Conservation (phyloP, 2,888 invertebrate species). For the Ichneumoninae sp. region DNA sequence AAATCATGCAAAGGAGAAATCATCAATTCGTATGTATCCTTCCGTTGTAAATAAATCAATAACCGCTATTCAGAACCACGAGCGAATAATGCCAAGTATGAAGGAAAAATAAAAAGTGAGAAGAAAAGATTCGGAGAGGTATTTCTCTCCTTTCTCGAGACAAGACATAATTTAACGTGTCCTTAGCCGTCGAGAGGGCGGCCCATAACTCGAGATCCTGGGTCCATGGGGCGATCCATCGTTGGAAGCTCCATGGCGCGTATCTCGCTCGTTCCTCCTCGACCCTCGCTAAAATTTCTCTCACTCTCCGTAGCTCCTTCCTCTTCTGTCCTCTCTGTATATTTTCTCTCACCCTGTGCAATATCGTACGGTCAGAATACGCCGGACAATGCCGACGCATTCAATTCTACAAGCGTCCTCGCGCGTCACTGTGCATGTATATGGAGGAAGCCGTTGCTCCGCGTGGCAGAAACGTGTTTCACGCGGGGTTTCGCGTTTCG, state of each 20-base stretch:
- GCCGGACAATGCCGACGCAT: slow-evolving; percentile 81
- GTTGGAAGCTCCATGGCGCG: slow-evolving; percentile 70
- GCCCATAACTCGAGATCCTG: slow-evolving; percentile 73
- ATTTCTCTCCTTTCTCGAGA: slow-evolving; percentile 59
- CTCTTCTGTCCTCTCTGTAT: slow-evolving; percentile 42
- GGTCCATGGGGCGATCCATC: slow-evolving; percentile 71
- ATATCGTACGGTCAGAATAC: slow-evolving; percentile 82
- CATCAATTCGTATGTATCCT: slow-evolving; percentile 43
- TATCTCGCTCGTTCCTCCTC: slow-evolving; percentile 56
- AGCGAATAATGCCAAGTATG: not conserved
- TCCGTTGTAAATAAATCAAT: slow-evolving; percentile 44
- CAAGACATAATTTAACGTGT: slow-evolving; percentile 77
- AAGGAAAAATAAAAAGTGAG: slow-evolving; percentile 26
- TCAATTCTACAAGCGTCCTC: slow-evolving; percentile 74
- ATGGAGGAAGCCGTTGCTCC: slow-evolving; percentile 31
- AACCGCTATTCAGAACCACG: slow-evolving; percentile 24
- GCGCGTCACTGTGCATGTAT: slow-evolving; percentile 27
- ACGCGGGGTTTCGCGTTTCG: slow-evolving; percentile 51
- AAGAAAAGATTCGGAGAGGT: slow-evolving; percentile 28
- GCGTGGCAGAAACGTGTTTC: slow-evolving; percentile 61
- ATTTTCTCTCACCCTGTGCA: slow-evolving; percentile 70
- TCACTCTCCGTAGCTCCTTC: slow-evolving; percentile 61
- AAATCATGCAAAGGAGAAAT: slow-evolving; percentile 41
- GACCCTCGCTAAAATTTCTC: slow-evolving; percentile 50
- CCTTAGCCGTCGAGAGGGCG: slow-evolving; percentile 72